A percentile compares a stretch with the other conserved stretches of the same genome.
These are phyloP conservation scores for Sandelia bainsii DNA, from an alignment of 2,797 vertebrate genomes.

Conservation along the genomic window DNA sequence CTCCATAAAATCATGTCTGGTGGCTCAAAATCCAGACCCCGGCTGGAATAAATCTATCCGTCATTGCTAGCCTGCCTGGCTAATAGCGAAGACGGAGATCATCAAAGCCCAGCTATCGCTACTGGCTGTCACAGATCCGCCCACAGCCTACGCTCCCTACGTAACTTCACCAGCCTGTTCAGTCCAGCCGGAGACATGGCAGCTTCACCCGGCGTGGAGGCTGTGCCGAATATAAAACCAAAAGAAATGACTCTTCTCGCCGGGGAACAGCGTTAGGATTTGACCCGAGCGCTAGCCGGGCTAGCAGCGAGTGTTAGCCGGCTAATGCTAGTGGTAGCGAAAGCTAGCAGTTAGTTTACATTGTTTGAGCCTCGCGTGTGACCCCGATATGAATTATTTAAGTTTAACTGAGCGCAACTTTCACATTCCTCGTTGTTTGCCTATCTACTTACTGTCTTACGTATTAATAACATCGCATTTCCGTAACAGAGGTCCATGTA, in stretches of 20 bases:
- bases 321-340: constrained; percentile 24
- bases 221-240: not conserved
- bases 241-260: not conserved
- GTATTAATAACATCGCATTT: not conserved
- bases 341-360: not conserved
- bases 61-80: constrained; percentile 68
- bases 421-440: not conserved
- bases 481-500: not conserved
- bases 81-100: constrained; percentile 45
- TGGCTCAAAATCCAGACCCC: constrained; percentile 47
- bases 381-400: not conserved
- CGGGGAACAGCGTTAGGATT: not conserved
- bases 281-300: not conserved
- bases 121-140: constrained; percentile 58
- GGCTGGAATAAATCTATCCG: constrained; percentile 48
- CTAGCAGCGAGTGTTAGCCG: constrained; percentile 1
- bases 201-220: not conserved
- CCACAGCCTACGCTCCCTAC: constrained; percentile 54
- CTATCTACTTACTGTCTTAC: constrained; percentile 7
- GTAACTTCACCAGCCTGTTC: constrained; percentile 19
- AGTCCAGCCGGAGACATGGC: not conserved
- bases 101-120: constrained; percentile 14
- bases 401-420: not conserved
- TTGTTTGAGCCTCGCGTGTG: not conserved
- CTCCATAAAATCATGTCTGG: constrained; percentile 67